Conservation (phyloP, 2,797 vertebrate species). For the Fistularia tabacaria region DNA sequence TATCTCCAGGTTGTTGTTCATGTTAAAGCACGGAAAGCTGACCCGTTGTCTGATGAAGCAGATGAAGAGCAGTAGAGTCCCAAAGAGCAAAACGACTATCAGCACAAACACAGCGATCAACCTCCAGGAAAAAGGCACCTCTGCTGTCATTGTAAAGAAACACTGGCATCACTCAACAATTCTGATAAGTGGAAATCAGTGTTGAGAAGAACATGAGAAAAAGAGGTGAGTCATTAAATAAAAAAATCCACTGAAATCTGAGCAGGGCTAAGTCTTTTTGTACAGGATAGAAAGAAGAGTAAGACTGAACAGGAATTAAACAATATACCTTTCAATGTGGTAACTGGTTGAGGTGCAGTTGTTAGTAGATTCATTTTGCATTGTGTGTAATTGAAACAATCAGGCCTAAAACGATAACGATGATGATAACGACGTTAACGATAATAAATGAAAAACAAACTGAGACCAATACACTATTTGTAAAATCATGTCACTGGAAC, state of each 20-base stretch:
- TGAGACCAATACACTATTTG: neutral
- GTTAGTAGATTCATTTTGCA: neutral
- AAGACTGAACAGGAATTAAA: too few species aligned
- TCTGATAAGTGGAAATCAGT: too few species aligned
- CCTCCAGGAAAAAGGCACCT: fast-evolving
- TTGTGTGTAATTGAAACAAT: fast-evolving
- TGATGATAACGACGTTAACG: too few species aligned
- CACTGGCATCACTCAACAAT: neutral
- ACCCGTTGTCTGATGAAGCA: neutral
- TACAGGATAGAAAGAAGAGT: too few species aligned
- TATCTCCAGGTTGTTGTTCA: conserved; percentile 5
- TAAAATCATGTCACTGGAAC: too few species aligned
- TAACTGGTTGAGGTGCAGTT: neutral
- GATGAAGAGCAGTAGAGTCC: conserved; percentile 19
- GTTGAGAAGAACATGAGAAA: too few species aligned
- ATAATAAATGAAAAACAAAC: neutral
- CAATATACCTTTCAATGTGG: too few species aligned
- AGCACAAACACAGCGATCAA: conserved; percentile 1
- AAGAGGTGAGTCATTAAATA: too few species aligned
- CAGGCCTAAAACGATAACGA: neutral
- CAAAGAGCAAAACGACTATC: neutral
- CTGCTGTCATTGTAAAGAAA: conserved; percentile 18
- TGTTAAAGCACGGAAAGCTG: conserved; percentile 1
- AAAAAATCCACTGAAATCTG: too few species aligned
- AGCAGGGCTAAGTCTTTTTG: too few species aligned